Evolutionary conservation across 2,888 invertebrate genomes (phyloP).

Genomic region (Drosophila phalerata): DNA sequence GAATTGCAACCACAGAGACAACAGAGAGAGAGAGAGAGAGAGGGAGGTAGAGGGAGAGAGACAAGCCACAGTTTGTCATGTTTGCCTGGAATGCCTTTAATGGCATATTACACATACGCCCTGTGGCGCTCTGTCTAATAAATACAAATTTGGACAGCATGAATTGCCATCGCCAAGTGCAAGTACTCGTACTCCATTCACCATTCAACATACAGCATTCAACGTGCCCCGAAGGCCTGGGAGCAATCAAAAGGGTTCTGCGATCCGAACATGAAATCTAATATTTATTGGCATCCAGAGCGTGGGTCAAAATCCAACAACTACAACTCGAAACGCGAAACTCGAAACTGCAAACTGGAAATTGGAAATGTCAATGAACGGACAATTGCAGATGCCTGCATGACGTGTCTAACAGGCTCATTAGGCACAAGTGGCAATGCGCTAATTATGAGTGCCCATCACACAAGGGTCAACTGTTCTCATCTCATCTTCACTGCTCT

Average conservation of each 20-base stretch:
- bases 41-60: background rate
- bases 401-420: conserved; percentile 83
- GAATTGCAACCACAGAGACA: conserved; percentile 3
- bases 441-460: conserved; percentile 78
- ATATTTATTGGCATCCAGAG: conserved; percentile 71
- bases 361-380: background rate
- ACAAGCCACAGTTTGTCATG: conserved; percentile 65
- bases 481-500: conserved; percentile 8
- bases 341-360: background rate
- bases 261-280: conserved; percentile 48
- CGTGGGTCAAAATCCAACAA: conserved; percentile 28
- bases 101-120: conserved; percentile 81
- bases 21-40: no score
- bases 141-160: conserved; percentile 78
- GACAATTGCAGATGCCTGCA: conserved; percentile 22
- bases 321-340: background rate
- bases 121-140: conserved; percentile 74
- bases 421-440: conserved; percentile 83
- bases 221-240: conserved; percentile 18
- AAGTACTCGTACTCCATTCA: background rate
- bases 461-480: conserved; percentile 44
- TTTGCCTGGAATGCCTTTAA: conserved; percentile 57
- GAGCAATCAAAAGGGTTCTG: conserved; percentile 25
- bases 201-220: conserved; percentile 11
- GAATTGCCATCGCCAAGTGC: conserved; percentile 48